Conservation (phyloP, 2,113 vertebrate species). For the Siniperca knerii region DNA sequence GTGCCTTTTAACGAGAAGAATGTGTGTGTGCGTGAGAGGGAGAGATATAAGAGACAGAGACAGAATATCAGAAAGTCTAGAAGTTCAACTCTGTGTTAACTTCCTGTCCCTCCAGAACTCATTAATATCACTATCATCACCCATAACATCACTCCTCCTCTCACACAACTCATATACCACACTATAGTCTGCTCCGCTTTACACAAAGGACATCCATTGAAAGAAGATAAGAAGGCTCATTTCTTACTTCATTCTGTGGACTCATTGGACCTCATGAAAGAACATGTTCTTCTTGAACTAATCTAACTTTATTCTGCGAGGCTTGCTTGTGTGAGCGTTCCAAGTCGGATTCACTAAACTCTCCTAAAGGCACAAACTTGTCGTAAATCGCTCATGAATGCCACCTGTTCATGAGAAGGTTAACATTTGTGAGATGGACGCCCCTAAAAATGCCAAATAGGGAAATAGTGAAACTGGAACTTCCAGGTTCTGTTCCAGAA, state of each 20-base stretch:
- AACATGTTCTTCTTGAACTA: neutral
- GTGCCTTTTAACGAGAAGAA: constrained; percentile 1
- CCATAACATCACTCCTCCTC: constrained; percentile 14
- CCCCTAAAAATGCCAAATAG: no score
- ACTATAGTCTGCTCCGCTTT: neutral
- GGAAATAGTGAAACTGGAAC: neutral
- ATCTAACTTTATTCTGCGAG: neutral
- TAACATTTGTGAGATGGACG: neutral
- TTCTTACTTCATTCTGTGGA: neutral
- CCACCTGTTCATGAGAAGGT: neutral
- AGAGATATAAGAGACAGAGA: constrained; percentile 26
- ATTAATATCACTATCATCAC: constrained; percentile 27
- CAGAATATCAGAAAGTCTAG: constrained; percentile 10
- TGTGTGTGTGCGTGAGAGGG: constrained; percentile 17
- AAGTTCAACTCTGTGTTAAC: constrained; percentile 30
- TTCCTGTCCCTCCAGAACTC: constrained; percentile 29
- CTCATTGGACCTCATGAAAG: neutral
- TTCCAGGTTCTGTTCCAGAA: neutral
- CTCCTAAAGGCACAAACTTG: neutral
- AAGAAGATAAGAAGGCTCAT: neutral
- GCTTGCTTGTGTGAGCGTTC: neutral
- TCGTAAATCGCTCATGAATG: neutral
- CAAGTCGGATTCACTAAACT: neutral
- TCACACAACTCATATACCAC: constrained; percentile 25
- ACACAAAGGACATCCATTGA: neutral